These are phyloP conservation scores for Drosophila athabasca DNA, from an alignment of 1,140 invertebrate species.

Conservation along the genomic window DNA sequence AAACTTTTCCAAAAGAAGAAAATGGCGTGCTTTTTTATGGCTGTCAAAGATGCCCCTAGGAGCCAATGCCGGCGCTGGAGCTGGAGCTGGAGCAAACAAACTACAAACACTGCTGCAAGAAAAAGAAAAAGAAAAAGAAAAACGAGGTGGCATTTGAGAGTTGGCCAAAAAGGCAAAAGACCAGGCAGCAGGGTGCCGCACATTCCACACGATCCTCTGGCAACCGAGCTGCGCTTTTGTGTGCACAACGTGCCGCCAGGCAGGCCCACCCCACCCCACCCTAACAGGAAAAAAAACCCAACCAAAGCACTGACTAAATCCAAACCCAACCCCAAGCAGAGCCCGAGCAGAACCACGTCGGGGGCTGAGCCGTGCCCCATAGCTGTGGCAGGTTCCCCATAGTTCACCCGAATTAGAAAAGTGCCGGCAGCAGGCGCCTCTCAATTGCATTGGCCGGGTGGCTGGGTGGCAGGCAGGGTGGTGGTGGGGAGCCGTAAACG, in stretches of 20 bases:
- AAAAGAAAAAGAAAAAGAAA: slow-evolving; percentile 15
- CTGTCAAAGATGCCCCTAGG: slow-evolving; percentile 55
- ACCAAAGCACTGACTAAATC: slow-evolving; percentile 13
- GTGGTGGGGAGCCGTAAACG: slow-evolving; percentile 6
- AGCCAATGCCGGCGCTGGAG: slow-evolving; percentile 37
- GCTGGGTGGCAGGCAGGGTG: slow-evolving; percentile 3
- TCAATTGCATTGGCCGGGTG: slow-evolving; percentile 51
- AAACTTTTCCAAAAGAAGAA: slow-evolving; percentile 55
- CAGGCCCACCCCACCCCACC: background rate
- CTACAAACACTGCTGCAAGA: slow-evolving; percentile 4
- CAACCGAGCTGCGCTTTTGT: slow-evolving; percentile 58
- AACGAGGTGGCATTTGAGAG: slow-evolving; percentile 8
- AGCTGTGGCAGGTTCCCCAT: slow-evolving; percentile 18
- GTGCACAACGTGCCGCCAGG: slow-evolving; percentile 18
- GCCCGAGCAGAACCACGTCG: slow-evolving; percentile 6
- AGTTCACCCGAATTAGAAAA: slow-evolving; percentile 71
- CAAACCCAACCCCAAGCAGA: slow-evolving; percentile 6
- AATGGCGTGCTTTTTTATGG: slow-evolving; percentile 60
- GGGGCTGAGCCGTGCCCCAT: slow-evolving; percentile 15
- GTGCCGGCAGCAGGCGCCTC: slow-evolving; percentile 75
- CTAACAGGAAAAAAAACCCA: slow-evolving; percentile 9
- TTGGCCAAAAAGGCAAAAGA: slow-evolving; percentile 10
- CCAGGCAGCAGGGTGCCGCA: slow-evolving; percentile 10
- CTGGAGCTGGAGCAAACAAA: slow-evolving; percentile 28
- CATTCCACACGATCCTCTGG: slow-evolving; percentile 29